Conservation (phyloP, 2,113 vertebrate genomes). For the Misgurnus mizolepis region DNA sequence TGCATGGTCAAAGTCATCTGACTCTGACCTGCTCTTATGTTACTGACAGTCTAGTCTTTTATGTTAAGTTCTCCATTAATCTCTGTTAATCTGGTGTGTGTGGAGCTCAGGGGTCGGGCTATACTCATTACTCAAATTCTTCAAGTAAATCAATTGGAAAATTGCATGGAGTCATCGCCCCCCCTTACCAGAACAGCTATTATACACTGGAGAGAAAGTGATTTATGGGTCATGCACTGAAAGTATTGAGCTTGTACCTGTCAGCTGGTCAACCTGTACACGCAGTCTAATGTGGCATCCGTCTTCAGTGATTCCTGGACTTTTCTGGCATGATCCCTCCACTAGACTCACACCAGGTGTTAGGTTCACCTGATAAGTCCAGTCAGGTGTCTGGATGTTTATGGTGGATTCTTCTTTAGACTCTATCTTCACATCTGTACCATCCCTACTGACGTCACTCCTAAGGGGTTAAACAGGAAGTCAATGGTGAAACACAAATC, state of each 20-base stretch:
- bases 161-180: slow-evolving; percentile 8
- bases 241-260: slow-evolving; percentile 65
- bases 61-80: slow-evolving; percentile 37
- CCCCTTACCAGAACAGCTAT: too few species aligned
- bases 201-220: not conserved
- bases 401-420: slow-evolving; percentile 68
- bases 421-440: slow-evolving; percentile 68
- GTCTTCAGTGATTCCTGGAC: slow-evolving; percentile 66
- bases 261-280: slow-evolving; percentile 50
- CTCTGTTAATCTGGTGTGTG: slow-evolving; percentile 48
- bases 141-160: slow-evolving; percentile 34
- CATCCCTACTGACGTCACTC: slow-evolving; percentile 66
- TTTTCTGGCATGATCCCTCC: slow-evolving; percentile 76
- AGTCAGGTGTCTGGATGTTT: slow-evolving; percentile 60
- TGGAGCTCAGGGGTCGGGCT: slow-evolving; percentile 22
- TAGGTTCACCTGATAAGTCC: slow-evolving; percentile 65
- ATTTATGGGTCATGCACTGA: not conserved
- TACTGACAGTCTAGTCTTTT: slow-evolving; percentile 25
- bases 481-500: not conserved
- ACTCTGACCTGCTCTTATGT: not conserved
- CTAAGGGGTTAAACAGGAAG: slow-evolving; percentile 33
- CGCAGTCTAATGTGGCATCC: slow-evolving; percentile 84
- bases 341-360: slow-evolving; percentile 80
- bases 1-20: not conserved
- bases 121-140: slow-evolving; percentile 44